These are phyloP conservation scores for Carposina sasakii DNA, from an alignment of 1,140 invertebrate genomes.

Conservation along the genomic window DNA sequence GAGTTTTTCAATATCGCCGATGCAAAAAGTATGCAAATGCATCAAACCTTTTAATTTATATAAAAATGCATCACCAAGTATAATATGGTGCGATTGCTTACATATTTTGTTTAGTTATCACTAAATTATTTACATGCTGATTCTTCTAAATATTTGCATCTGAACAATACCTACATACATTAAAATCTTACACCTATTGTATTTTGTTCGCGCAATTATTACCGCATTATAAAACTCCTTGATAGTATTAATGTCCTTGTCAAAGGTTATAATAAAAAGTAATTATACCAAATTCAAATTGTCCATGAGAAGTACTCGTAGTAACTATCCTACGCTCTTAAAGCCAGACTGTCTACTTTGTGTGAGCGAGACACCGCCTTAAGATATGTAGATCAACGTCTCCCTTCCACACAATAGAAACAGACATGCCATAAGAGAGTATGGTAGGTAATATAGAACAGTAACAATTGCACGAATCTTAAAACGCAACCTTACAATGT, in stretches of 20 bases:
- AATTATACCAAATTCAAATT: too few species aligned
- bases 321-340: too few species aligned
- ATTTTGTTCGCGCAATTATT: conserved; percentile 65
- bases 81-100: conserved; percentile 37
- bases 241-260: too few species aligned
- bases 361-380: conserved; percentile 13
- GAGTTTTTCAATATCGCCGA: too few species aligned
- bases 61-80: conserved; percentile 54
- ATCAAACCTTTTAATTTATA: too few species aligned
- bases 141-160: conserved; percentile 71
- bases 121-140: conserved; percentile 66
- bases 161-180: conserved; percentile 70
- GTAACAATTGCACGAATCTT: conserved; percentile 61
- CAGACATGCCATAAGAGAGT: too few species aligned
- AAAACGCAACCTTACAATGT: conserved; percentile 42
- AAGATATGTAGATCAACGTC: too few species aligned
- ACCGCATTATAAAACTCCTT: conserved; percentile 34
- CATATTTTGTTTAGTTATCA: conserved; percentile 33
- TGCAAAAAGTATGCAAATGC: too few species aligned
- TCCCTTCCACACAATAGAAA: too few species aligned
- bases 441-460: conserved; percentile 17
- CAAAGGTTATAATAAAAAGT: too few species aligned
- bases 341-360: too few species aligned
- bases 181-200: conserved; percentile 61
- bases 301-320: too few species aligned